Evolutionary conservation across 2,113 vertebrate species (phyloP).

Genomic region (Naja naja): DNA sequence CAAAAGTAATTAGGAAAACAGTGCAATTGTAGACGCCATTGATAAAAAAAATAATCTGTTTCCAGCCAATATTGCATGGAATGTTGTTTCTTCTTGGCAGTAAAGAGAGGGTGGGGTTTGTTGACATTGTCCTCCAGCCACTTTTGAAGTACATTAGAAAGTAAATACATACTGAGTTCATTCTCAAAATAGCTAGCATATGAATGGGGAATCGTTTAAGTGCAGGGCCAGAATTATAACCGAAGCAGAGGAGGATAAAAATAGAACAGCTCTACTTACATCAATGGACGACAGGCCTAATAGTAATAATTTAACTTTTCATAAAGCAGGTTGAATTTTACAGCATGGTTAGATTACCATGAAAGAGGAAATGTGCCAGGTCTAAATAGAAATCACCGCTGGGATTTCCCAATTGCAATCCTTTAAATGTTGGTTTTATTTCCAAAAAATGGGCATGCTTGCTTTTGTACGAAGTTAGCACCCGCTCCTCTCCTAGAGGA

Average conservation of each 20-base stretch:
- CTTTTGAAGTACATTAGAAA: conserved; percentile 23
- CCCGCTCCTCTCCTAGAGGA: no score
- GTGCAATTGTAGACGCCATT: conserved; percentile 52
- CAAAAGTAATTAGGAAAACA: conserved; percentile 61
- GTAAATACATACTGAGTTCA: neutral
- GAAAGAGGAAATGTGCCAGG: neutral
- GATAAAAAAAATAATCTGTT: conserved; percentile 21
- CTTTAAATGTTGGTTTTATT: neutral
- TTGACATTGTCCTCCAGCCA: conserved; percentile 24
- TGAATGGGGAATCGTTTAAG: neutral
- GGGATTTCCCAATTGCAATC: neutral
- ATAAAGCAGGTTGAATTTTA: neutral
- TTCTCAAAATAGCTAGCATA: neutral
- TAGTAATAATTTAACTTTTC: neutral
- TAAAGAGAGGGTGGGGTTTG: neutral
- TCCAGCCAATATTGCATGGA: conserved; percentile 41
- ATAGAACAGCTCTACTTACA: neutral
- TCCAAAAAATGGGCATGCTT: neutral
- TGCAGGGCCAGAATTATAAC: neutral
- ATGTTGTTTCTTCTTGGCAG: conserved; percentile 22
- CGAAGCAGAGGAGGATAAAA: neutral
- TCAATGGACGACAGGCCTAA: neutral
- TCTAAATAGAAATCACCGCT: neutral
- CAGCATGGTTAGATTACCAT: neutral
- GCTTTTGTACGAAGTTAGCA: no score